Percentiles rank a stretch among this genome's conserved stretches.
Evolutionary conservation across 2,797 vertebrate genomes (phyloP).

Genomic region (Ctenopoma kingsleyae): DNA sequence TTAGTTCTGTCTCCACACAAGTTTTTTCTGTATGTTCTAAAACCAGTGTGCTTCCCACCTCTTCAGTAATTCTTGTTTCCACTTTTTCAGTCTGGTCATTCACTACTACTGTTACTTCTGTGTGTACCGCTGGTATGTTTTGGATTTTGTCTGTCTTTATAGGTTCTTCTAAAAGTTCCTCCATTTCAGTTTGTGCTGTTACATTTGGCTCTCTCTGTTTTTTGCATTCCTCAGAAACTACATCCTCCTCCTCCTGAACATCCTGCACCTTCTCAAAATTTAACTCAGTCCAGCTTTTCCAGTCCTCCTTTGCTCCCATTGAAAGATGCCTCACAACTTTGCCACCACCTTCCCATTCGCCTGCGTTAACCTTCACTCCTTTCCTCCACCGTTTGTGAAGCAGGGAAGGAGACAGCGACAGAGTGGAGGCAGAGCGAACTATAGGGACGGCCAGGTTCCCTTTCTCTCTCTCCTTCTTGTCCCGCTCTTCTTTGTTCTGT

Average conservation of each 20-base stretch:
- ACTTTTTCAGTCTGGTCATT: conserved; percentile 28
- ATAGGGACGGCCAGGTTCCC: conserved; percentile 77
- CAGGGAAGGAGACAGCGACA: conserved; percentile 81
- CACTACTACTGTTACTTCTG: conserved; percentile 12
- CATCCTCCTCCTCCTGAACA: conserved; percentile 65
- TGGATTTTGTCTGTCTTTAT: background rate
- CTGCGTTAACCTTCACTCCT: conserved; percentile 62
- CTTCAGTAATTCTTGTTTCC: conserved; percentile 20
- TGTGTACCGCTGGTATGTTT: conserved; percentile 9
- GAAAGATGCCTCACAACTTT: conserved; percentile 66
- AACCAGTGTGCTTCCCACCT: conserved; percentile 1
- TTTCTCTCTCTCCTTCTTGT: conserved; percentile 70
- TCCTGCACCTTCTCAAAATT: conserved; percentile 48
- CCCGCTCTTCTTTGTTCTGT: conserved; percentile 61
- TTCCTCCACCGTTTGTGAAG: conserved; percentile 74
- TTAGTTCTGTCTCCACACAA: conserved; percentile 12
- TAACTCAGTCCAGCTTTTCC: conserved; percentile 32
- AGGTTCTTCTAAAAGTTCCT: conserved; percentile 29
- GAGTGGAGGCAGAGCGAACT: conserved; percentile 79
- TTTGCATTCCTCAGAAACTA: conserved; percentile 40
- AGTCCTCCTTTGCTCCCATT: conserved; percentile 65
- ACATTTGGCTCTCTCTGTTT: conserved; percentile 14
- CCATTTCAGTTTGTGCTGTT: conserved; percentile 34
- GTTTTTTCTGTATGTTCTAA: conserved; percentile 29
- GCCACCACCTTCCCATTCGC: conserved; percentile 47